Evolutionary conservation across 2,888 invertebrate species (phyloP), one percentile per base, ranked within the genome.

Genomic region (Mythimna lalbum): DNA sequence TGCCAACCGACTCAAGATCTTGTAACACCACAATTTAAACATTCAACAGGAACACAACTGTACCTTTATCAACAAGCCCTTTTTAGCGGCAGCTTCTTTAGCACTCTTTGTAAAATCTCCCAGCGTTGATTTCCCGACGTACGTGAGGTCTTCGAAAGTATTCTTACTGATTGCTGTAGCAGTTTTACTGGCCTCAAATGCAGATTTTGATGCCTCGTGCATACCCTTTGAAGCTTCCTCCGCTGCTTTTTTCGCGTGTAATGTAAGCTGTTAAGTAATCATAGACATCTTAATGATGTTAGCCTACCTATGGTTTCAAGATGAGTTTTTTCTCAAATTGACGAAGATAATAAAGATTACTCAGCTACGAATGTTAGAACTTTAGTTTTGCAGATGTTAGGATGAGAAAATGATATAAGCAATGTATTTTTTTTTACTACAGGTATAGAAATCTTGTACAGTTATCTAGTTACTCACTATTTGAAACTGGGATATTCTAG

Each of bases 61-160:
- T 93, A 97, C 98, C 96, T 98, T 98, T 62, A 92, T 90, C 23
- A 98, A 94, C 65, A 99, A 94, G 73, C 98, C 98, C 89, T 98
- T 98, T 90, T 98, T 99, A 0, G 98, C 96, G 4, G 98, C 98
- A 2, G 96, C 98, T 94, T 98, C 98, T 88, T 98, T 98, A 1
- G 99, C 99, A 87, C 98, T 98, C 93, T 99, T 99, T 0, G 99
- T 99, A 23, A 99, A 94, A 91, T 99, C 99, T 0, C 98, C 98
- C 55, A 99, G 95, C 0, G 98, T 98, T 39, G 98, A 98, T 91
- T 98, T 98, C n/a, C 98, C 98, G 6, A 98, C 98, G 86, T 98
- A 98, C 0, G 98, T 98, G 33, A 99, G 95, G 90, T 99, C 99
- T 76, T 98, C 98, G 7, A 98, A 96, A 0, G 98, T 98, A 85